Base-by-base conservation (phyloP, 2,797 vertebrate species). In the Lepus oiostolus region DNA sequence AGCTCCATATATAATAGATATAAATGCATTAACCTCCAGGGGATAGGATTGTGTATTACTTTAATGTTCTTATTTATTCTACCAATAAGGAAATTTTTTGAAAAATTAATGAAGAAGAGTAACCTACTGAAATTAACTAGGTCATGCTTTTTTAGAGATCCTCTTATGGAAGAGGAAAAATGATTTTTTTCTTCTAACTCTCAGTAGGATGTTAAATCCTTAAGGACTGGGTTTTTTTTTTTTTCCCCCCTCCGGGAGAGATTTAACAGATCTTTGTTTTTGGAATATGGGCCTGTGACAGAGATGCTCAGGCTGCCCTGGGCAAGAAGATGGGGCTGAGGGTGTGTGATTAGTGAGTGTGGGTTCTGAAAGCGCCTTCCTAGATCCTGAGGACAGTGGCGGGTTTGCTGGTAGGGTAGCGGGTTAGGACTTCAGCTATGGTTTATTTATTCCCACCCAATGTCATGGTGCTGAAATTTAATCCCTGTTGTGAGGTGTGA, bases 51-150 rank as follows among this genome's bases (percentile, higher is more conserved):
- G 3, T 58, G 58, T 30, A 4, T 82, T 88, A 87, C 87, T 93
- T 87, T 63, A 42, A 74, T 58, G 65, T 81, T 74, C 28, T 58
- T 67, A 82, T 86, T 81, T 92, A 81, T 67, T 82, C 28, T 47
- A 22, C 7, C 67, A 88, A 88, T 58, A 74, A 88, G 68, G 22
- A 21, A 74, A 32, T 47, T 58, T 86, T 76, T 58, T 38, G 9
- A 82, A 93, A 93, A 88, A 65, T 74, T 75, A 75, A 67, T 82
- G 85, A 67, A n/a, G 75, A 28, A 67, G 28, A 81, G 47, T 67
- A 26, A 81, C 42, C 54, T 38, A n/a, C 14, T 87, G 38, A 71
- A 32, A 47, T 72, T 72, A 88, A 60, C 60, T 75, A 82, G 60
- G 68, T 54, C 65, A 65, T 63, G 9, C n/a, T 72, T 63, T 42